These are phyloP conservation scores for Aptenodytes forsteri DNA, from an alignment of 2,113 vertebrate species.

Conservation along the genomic window DNA sequence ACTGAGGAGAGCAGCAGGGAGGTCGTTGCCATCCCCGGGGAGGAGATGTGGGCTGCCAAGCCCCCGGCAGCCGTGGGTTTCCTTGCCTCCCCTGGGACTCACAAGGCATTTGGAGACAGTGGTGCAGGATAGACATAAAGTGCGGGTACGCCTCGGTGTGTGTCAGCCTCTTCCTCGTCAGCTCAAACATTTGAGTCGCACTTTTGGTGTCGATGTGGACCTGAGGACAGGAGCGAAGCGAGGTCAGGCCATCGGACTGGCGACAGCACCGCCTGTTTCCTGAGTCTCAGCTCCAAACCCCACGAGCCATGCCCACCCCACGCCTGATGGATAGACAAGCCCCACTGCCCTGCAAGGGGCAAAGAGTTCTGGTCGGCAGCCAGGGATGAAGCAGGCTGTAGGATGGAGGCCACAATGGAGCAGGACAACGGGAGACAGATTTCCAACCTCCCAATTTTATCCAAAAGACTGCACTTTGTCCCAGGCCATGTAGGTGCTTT, in stretches of 20 bases:
- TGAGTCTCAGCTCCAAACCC: not conserved
- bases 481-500: rapidly evolving
- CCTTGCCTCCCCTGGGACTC: slow-evolving; percentile 54
- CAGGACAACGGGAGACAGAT: not conserved
- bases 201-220: slow-evolving; percentile 98
- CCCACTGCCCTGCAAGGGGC: not conserved
- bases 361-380: not conserved
- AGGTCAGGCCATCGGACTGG: not conserved
- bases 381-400: not conserved
- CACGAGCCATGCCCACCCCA: not conserved
- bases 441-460: not conserved
- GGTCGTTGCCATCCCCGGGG: rapidly evolving
- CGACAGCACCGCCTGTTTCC: rapidly evolving
- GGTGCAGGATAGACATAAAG: slow-evolving; percentile 98
- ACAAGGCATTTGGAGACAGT: slow-evolving; percentile 99
- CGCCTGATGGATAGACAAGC: rapidly evolving
- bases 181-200: slow-evolving; percentile 95
- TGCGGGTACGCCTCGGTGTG: slow-evolving; percentile 96
- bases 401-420: not conserved
- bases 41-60: not conserved
- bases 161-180: slow-evolving; percentile 94
- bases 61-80: rapidly evolving
- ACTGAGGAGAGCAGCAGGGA: not conserved
- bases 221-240: slow-evolving; percentile 40
- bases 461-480: not conserved